Evolutionary conservation across 2,113 vertebrate genomes (phyloP).

Genomic region (Piaya cayana): DNA sequence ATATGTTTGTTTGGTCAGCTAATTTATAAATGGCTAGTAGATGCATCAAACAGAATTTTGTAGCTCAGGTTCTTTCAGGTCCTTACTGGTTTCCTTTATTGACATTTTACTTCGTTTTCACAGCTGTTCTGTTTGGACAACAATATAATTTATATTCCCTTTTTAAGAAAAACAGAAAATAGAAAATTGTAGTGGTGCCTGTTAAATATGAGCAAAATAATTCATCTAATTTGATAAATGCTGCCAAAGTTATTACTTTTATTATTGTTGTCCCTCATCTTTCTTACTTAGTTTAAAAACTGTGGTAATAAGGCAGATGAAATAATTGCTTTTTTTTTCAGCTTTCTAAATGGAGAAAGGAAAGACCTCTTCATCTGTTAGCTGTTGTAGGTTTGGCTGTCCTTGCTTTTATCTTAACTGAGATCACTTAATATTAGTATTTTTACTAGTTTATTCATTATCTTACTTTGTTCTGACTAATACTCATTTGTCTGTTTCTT

Average conservation of each 20-base stretch:
- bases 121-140: neutral
- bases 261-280: neutral
- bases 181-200: neutral
- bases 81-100: neutral
- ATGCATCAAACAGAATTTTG: neutral
- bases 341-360: neutral
- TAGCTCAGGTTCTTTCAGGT: neutral
- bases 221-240: neutral
- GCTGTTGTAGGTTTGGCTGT: fast-evolving
- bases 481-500: neutral
- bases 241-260: neutral
- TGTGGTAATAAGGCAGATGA: neutral
- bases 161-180: neutral
- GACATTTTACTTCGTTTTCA: neutral
- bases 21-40: neutral
- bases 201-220: neutral
- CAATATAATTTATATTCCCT: neutral
- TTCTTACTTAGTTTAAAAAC: neutral
- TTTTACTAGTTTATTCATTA: neutral
- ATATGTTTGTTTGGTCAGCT: neutral
- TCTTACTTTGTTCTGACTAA: neutral
- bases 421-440: neutral
- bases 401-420: neutral
- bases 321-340: neutral
- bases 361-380: neutral